phyloP scores from a whole-genome alignment of 2,113 vertebrate species.

The Microcebus ravelobensis region DNA sequence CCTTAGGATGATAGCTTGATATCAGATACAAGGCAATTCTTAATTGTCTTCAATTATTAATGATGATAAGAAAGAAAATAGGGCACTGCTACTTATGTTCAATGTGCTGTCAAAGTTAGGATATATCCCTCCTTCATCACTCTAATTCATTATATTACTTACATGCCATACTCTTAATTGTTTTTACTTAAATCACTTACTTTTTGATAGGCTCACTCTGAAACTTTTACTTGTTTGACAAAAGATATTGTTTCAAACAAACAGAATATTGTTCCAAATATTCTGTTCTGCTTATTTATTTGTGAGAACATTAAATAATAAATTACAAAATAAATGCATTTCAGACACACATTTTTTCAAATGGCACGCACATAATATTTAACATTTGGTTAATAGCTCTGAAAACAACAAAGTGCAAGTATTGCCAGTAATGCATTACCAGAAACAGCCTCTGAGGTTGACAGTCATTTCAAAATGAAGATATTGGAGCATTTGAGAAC shows the following conservation, averaged over 20 bases:
- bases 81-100: background rate
- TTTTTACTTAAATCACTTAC: background rate
- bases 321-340: constrained; percentile 50
- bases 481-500: background rate
- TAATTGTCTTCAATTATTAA: background rate
- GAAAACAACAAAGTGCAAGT: constrained; percentile 5
- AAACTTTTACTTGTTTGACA: background rate
- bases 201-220: background rate
- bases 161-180: background rate
- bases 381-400: constrained; percentile 60
- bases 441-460: background rate
- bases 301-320: background rate
- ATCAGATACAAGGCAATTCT: background rate
- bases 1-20: background rate
- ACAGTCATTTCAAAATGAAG: constrained; percentile 19
- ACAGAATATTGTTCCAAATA: background rate
- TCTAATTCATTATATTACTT: background rate
- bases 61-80: background rate
- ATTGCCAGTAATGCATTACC: background rate
- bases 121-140: background rate
- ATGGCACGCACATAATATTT: constrained; percentile 17
- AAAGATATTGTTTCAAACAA: background rate
- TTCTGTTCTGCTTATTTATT: constrained; percentile 19
- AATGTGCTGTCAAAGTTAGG: background rate
- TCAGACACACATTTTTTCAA: background rate